Evolutionary conservation across 2,888 invertebrate species (phyloP).

Genomic region (Diaprepes abbreviatus): DNA sequence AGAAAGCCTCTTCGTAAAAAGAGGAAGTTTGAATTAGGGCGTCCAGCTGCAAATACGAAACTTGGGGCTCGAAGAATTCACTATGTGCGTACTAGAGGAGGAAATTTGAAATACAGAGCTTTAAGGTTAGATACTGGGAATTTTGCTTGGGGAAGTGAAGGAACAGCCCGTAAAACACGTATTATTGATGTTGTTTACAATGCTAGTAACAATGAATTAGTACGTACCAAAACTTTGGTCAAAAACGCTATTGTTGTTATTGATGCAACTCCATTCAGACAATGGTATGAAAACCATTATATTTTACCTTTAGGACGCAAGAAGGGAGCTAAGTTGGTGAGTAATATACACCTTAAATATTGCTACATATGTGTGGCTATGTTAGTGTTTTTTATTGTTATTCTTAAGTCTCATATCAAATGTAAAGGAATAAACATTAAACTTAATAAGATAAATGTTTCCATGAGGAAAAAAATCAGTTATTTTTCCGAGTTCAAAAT

Average conservation of each 20-base stretch:
- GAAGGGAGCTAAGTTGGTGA: constrained; percentile 84
- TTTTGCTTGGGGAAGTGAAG: constrained; percentile 99
- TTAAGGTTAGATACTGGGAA: constrained; percentile 97
- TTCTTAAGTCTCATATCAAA: too few species aligned
- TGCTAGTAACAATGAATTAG: constrained; percentile 99
- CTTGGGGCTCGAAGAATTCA: constrained; percentile 95
- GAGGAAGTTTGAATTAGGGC: constrained; percentile 99
- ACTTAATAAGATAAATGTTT: too few species aligned
- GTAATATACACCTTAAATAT: constrained; percentile 4
- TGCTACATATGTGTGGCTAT: background rate
- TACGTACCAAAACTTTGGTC: constrained; percentile 98
- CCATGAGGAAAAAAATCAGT: too few species aligned
- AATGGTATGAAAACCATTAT: constrained; percentile 99
- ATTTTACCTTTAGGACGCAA: constrained; percentile 95
- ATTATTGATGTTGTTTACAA: constrained; percentile 99
- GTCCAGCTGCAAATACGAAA: constrained; percentile 99
- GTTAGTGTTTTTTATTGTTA: too few species aligned
- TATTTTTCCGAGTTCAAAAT: too few species aligned
- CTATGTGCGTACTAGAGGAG: constrained; percentile 95
- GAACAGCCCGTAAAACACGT: constrained; percentile 95
- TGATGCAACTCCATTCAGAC: constrained; percentile 98
- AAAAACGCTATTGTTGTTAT: constrained; percentile 98
- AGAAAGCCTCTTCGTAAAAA: constrained; percentile 98
- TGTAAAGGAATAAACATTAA: too few species aligned
- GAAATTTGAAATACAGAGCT: constrained; percentile 96